Evolutionary conservation across 2,113 vertebrate species (phyloP).

Genomic region (Heterotilapia buettikoferi): DNA sequence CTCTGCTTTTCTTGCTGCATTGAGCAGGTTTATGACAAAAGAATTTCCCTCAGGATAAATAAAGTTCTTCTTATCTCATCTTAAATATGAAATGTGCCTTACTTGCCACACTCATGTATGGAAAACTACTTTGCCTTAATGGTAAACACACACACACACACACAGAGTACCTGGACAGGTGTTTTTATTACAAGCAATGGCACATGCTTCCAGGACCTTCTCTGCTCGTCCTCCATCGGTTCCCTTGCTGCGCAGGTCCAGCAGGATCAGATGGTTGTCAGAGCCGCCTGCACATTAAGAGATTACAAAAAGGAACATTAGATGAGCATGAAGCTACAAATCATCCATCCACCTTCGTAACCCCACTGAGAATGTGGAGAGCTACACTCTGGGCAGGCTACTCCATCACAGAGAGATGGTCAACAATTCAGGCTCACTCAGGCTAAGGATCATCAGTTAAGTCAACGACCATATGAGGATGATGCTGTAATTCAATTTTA

Average conservation of each 20-base stretch:
- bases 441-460: neutral
- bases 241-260: constrained; percentile 86
- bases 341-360: neutral
- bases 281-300: constrained; percentile 81
- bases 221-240: constrained; percentile 89
- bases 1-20: neutral
- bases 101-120: neutral
- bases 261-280: constrained; percentile 91
- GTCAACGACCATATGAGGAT: neutral
- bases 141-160: neutral
- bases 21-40: neutral
- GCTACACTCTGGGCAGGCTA: neutral
- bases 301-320: neutral
- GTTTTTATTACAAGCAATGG: constrained; percentile 97
- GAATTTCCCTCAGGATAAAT: neutral
- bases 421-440: neutral
- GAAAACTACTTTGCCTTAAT: neutral
- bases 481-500: neutral
- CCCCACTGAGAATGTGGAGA: fast-evolving
- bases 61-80: neutral
- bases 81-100: neutral
- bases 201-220: constrained; percentile 90
- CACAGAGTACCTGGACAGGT: constrained; percentile 84
- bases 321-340: neutral
- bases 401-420: neutral